These are phyloP conservation scores for Corythoichthys intestinalis DNA, from an alignment of 2,113 vertebrate genomes.

Conservation along the genomic window DNA sequence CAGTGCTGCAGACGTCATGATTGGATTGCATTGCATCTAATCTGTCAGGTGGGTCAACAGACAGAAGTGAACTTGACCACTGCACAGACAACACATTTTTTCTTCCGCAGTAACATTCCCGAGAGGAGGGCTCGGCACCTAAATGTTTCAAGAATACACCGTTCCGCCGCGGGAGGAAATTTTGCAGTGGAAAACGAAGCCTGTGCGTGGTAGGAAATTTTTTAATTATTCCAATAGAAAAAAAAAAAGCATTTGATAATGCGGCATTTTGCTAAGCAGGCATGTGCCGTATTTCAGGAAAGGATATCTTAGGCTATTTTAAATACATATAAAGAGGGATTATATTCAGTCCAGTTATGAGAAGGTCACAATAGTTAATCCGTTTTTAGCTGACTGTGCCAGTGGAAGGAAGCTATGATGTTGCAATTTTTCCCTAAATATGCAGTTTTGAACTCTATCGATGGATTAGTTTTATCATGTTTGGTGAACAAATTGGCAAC, in stretches of 20 bases:
- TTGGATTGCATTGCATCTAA: constrained; percentile 62
- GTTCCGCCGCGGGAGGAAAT: constrained; percentile 4
- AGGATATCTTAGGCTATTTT: neutral
- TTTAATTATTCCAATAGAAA: neutral
- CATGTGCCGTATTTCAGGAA: neutral
- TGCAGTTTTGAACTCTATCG: too few species aligned
- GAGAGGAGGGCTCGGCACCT: neutral
- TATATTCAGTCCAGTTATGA: neutral
- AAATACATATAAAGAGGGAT: neutral
- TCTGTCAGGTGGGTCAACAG: constrained; percentile 43
- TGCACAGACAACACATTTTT: neutral
- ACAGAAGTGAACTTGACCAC: neutral
- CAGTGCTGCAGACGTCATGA: constrained; percentile 20
- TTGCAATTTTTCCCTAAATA: too few species aligned
- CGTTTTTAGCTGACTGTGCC: neutral
- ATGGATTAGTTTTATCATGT: too few species aligned
- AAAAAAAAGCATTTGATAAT: neutral
- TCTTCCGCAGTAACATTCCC: neutral
- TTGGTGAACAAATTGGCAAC: too few species aligned
- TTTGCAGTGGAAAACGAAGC: neutral
- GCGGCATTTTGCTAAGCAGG: too few species aligned
- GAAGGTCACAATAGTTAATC: neutral
- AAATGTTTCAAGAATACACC: neutral
- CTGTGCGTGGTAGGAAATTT: constrained; percentile 32
- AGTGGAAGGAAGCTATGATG: too few species aligned